Evolutionary conservation across 2,888 invertebrate species (phyloP).

Genomic region (Oasisia sp.): DNA sequence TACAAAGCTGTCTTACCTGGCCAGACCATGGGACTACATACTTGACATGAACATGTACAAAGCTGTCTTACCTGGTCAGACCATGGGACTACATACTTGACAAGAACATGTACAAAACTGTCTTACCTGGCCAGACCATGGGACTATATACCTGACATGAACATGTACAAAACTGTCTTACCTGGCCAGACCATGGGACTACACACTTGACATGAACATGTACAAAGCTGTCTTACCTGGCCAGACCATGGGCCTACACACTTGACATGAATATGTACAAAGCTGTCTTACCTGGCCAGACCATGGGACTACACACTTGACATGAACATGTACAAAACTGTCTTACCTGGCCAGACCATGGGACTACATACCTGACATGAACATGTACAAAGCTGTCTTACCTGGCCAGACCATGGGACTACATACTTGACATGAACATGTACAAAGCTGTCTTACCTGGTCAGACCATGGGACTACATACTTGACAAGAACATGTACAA

Average conservation of each 20-base stretch:
- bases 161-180: not conserved
- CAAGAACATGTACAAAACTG: not conserved
- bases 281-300: slow-evolving; percentile 30
- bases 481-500: not conserved
- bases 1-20: slow-evolving; percentile 27
- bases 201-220: not conserved
- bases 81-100: not conserved
- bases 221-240: slow-evolving; percentile 27
- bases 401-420: slow-evolving; percentile 29
- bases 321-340: not conserved
- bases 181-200: slow-evolving; percentile 29
- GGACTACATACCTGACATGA: not conserved
- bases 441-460: slow-evolving; percentile 27
- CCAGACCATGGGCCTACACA: not conserved
- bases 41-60: not conserved
- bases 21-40: not conserved
- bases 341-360: slow-evolving; percentile 32
- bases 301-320: not conserved
- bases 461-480: not conserved
- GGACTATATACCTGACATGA: not conserved
- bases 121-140: slow-evolving; percentile 32
- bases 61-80: slow-evolving; percentile 30
- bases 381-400: not conserved
- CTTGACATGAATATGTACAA: not conserved
- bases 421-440: not conserved